Evolutionary conservation across 1,140 invertebrate species (phyloP).

Genomic region (Monomorium pharaonis): DNA sequence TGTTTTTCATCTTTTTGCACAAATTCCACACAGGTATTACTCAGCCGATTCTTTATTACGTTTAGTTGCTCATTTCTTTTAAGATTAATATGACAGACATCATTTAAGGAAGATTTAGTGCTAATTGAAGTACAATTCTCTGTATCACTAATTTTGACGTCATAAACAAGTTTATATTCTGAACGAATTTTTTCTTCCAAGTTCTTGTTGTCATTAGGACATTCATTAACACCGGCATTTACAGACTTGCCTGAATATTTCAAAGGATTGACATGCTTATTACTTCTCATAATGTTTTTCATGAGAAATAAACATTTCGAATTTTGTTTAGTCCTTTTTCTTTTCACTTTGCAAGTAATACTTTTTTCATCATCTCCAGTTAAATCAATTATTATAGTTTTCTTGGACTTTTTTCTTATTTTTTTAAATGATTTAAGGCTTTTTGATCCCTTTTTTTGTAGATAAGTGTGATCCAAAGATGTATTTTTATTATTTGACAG

Average conservation of each 20-base stretch:
- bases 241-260: constrained; percentile 67
- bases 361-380: constrained; percentile 71
- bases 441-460: constrained; percentile 30
- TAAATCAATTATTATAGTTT: constrained; percentile 78
- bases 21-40: constrained; percentile 22
- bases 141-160: constrained; percentile 64
- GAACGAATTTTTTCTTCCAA: neutral
- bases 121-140: constrained; percentile 28
- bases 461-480: neutral
- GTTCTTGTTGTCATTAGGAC: constrained; percentile 51
- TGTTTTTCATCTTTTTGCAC: constrained; percentile 49
- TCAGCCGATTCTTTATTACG: constrained; percentile 1
- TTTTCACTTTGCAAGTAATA: constrained; percentile 30
- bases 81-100: constrained; percentile 31
- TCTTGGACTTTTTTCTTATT: constrained; percentile 62
- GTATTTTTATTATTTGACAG: constrained; percentile 12
- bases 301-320: constrained; percentile 69
- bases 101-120: constrained; percentile 33
- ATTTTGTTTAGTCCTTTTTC: constrained; percentile 61
- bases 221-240: constrained; percentile 72
- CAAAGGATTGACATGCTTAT: constrained; percentile 46
- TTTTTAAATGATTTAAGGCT: constrained; percentile 47
- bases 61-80: constrained; percentile 48
- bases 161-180: constrained; percentile 43
- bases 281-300: constrained; percentile 47